Percentiles rank a stretch among this genome's conserved stretches.
Conservation (phyloP, 2,888 invertebrate species). For the Eurytoma adleriae region DNA sequence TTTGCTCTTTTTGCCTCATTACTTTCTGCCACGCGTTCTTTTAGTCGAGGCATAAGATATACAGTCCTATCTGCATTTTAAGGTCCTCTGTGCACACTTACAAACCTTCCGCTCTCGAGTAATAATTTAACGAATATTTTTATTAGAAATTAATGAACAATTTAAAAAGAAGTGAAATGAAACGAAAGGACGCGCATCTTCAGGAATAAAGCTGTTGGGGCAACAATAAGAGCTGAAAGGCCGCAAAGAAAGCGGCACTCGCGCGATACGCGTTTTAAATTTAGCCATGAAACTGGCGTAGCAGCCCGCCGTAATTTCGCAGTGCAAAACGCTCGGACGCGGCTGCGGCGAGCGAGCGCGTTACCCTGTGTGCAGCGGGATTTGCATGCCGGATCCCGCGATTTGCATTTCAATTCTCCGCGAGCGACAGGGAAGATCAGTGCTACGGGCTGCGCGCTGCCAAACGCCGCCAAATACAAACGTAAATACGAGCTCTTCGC, state of each 20-base stretch:
- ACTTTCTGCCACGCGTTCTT: background rate
- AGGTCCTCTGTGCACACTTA: constrained; percentile 53
- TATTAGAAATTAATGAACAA: background rate
- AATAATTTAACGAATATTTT: constrained; percentile 60
- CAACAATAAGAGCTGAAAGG: no score
- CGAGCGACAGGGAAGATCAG: constrained; percentile 66
- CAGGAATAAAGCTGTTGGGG: no score
- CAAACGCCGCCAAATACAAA: constrained; percentile 71
- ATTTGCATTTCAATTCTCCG: constrained; percentile 75
- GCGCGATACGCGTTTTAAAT: constrained; percentile 1
- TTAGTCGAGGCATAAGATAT: background rate
- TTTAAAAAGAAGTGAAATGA: no score
- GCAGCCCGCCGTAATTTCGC: constrained; percentile 25
- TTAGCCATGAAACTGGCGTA: background rate
- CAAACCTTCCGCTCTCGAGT: constrained; percentile 68
- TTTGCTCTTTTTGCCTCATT: background rate
- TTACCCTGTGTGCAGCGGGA: constrained; percentile 74
- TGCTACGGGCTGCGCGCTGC: constrained; percentile 66
- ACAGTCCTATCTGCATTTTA: background rate
- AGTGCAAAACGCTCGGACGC: constrained; percentile 29
- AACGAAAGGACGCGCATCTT: no score
- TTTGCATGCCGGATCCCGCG: constrained; percentile 74
- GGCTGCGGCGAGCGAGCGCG: constrained; percentile 58
- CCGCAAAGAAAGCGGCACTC: no score
- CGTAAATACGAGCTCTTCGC: constrained; percentile 68